Evolutionary conservation across 2,797 vertebrate species (phyloP).

Genomic region (Premnoplex brunnescens): DNA sequence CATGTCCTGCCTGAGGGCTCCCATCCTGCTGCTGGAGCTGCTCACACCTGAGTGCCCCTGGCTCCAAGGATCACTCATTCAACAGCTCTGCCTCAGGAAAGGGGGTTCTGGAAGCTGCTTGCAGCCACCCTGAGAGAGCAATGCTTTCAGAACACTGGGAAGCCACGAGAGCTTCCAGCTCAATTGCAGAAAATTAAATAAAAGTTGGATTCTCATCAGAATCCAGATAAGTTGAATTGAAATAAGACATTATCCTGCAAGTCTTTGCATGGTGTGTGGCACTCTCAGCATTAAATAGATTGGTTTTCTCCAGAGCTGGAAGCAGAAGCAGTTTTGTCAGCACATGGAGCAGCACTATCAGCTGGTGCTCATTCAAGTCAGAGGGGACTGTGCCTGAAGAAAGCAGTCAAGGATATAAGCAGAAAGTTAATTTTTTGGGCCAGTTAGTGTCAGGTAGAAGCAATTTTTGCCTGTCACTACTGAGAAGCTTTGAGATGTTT

Average conservation of each 20-base stretch:
- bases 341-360: not conserved
- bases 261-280: not conserved
- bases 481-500: not conserved
- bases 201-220: slow-evolving; percentile 6
- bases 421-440: not conserved
- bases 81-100: not conserved
- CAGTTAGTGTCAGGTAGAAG: not conserved
- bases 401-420: not conserved
- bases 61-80: not conserved
- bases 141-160: not conserved
- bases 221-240: not conserved
- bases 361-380: not conserved
- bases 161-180: not conserved
- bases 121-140: not conserved
- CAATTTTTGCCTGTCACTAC: not conserved
- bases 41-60: not conserved
- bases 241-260: not conserved
- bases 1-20: not conserved
- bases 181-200: not conserved
- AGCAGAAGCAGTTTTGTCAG: not conserved
- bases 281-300: not conserved
- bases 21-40: not conserved
- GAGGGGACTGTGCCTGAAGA: not conserved
- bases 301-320: not conserved
- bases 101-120: not conserved